phyloP scores from a whole-genome alignment of 1,140 invertebrate genomes.

The Mizuhopecten yessoensis region DNA sequence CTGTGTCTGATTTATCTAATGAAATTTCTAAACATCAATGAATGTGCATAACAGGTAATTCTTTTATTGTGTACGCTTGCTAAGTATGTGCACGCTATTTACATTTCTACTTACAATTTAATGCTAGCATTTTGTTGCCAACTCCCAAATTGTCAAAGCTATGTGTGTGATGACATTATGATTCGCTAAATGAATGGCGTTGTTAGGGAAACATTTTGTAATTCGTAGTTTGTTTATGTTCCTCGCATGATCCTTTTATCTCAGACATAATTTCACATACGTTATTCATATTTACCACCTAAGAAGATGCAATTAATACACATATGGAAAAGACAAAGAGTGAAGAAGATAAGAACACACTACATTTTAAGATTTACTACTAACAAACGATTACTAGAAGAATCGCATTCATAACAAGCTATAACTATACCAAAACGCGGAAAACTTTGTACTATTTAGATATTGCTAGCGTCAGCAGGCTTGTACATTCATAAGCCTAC shows the following conservation, averaged over 20 bases:
- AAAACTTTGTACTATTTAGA: not conserved
- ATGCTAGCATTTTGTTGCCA: not conserved
- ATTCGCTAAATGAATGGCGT: not conserved
- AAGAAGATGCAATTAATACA: not conserved
- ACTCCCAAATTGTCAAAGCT: slow-evolving; percentile 2
- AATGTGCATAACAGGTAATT: not conserved
- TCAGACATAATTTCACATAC: not conserved
- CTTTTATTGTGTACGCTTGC: not conserved
- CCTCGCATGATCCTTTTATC: not conserved
- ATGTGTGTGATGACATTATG: slow-evolving; percentile 9
- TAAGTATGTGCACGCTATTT: not conserved
- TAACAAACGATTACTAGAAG: not conserved
- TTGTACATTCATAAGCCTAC: too few species aligned
- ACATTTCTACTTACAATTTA: slow-evolving; percentile 27
- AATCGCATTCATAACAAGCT: not conserved
- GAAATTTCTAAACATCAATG: slow-evolving; percentile 6
- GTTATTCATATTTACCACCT: not conserved
- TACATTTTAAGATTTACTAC: not conserved
- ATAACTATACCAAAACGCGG: not conserved
- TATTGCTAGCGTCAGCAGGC: too few species aligned
- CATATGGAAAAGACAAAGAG: not conserved
- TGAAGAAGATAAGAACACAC: not conserved
- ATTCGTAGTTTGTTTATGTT: not conserved
- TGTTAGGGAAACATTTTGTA: not conserved
- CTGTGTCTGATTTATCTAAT: not conserved